phyloP scores from a whole-genome alignment of 1,140 invertebrate genomes.

The Conopomorpha cramerella region DNA sequence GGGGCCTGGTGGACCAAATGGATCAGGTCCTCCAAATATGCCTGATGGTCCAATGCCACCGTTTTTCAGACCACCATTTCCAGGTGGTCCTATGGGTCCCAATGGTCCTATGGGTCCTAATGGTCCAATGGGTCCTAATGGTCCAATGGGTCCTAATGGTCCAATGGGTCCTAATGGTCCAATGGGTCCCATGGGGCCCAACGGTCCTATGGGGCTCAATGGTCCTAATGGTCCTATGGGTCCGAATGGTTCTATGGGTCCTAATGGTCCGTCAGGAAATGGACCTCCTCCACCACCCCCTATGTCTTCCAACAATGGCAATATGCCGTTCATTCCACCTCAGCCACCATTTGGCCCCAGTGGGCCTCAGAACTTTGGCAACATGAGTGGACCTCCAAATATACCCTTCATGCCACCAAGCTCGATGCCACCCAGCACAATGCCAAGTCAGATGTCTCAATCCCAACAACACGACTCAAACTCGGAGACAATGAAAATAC shows the following conservation, averaged over 20 bases:
- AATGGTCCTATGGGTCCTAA: constrained; percentile 23
- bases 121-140: constrained; percentile 28
- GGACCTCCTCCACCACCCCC: background rate
- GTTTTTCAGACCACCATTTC: constrained; percentile 37
- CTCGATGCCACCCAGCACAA: constrained; percentile 11
- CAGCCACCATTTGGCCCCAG: constrained; percentile 18
- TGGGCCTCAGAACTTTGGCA: constrained; percentile 13
- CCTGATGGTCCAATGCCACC: constrained; percentile 24
- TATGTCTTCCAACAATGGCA: constrained; percentile 10
- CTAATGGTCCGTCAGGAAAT: constrained; percentile 29
- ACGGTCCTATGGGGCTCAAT: too few relatives aligned
- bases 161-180: constrained; percentile 40
- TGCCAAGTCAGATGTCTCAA: constrained; percentile 13
- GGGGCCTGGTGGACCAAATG: constrained; percentile 1
- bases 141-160: constrained; percentile 35
- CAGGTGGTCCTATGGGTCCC: constrained; percentile 24
- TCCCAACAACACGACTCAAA: constrained; percentile 22
- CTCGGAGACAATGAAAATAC: constrained; percentile 33
- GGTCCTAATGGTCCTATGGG: constrained; percentile 44
- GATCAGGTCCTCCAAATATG: background rate
- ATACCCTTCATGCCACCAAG: constrained; percentile 23
- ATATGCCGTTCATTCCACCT: constrained; percentile 21
- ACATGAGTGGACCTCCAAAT: constrained; percentile 11
- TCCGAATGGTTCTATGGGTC: constrained; percentile 34
- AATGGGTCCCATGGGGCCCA: constrained; percentile 39